A percentile compares a stretch with the other conserved stretches of the same genome.
These are phyloP conservation scores for Babylonia areolata DNA, from an alignment of 1,140 invertebrate species.

Conservation along the genomic window DNA sequence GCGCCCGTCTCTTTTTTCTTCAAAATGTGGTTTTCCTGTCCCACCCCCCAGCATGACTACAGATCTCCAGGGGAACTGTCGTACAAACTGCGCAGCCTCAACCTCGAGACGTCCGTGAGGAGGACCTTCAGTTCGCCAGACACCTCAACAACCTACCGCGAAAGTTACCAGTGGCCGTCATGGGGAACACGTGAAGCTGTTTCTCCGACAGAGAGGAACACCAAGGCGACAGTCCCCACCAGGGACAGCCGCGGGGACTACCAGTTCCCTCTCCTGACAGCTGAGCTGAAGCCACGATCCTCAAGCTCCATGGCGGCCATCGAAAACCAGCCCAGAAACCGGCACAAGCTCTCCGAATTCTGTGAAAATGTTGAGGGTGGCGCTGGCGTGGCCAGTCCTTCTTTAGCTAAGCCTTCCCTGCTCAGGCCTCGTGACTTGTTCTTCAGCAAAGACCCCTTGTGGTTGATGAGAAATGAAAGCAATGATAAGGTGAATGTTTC, in stretches of 20 bases:
- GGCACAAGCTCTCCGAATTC: neutral
- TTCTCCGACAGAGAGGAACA: neutral
- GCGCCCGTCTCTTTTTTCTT: no score
- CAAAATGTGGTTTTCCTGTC: neutral
- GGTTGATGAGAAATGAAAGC: neutral
- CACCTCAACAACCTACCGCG: constrained; percentile 14
- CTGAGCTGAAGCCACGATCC: neutral
- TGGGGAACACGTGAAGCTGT: neutral
- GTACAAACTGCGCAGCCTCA: constrained; percentile 15
- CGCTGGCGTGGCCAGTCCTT: neutral
- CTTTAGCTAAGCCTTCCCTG: neutral
- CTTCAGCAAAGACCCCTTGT: neutral
- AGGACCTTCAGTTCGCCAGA: neutral
- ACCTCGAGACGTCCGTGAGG: constrained; percentile 13
- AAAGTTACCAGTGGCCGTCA: constrained; percentile 31
- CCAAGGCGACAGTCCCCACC: neutral
- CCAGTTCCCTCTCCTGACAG: no score
- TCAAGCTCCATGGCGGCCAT: neutral
- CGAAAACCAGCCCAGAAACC: neutral
- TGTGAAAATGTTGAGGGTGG: neutral
- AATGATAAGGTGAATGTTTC: neutral
- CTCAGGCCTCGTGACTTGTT: neutral
- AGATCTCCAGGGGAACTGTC: constrained; percentile 7
- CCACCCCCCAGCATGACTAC: constrained; percentile 17
- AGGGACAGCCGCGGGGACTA: neutral